A percentile compares a stretch with the other conserved stretches of the same genome.
These are phyloP conservation scores for Enteromius thamalakanensis DNA, from an alignment of 2,797 vertebrate species.

Conservation along the genomic window DNA sequence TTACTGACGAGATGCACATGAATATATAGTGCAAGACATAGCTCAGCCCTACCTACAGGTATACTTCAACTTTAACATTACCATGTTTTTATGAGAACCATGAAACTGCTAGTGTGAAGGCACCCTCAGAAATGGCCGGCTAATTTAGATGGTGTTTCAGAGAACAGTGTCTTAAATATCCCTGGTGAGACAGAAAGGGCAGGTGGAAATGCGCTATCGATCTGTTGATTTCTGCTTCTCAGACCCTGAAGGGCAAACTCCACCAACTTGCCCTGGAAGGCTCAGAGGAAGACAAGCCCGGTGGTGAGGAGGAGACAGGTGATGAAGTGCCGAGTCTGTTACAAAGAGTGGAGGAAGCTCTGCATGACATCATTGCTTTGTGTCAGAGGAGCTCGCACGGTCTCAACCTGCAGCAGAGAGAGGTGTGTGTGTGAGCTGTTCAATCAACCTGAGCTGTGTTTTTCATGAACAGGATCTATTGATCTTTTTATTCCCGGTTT, in stretches of 20 bases:
- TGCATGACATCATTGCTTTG: constrained; percentile 84
- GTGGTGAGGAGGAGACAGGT: constrained; percentile 4
- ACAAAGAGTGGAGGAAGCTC: constrained; percentile 77
- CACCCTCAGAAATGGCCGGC: background rate
- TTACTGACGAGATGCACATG: no score
- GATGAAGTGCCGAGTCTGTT: constrained; percentile 58
- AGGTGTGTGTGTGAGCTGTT: constrained; percentile 69
- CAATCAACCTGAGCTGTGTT: constrained; percentile 9
- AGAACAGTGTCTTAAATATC: constrained; percentile 29
- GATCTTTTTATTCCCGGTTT: constrained; percentile 40
- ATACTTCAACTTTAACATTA: background rate
- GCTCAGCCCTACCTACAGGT: background rate
- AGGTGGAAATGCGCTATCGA: background rate
- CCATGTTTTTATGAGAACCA: background rate
- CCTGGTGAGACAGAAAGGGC: constrained; percentile 18
- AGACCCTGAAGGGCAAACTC: constrained; percentile 85
- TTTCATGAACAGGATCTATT: constrained; percentile 44
- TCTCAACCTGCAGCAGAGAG: constrained; percentile 88
- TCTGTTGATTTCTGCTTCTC: constrained; percentile 50
- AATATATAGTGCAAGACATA: no score
- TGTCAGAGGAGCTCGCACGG: constrained; percentile 89
- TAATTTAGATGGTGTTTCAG: constrained; percentile 17
- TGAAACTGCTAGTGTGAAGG: background rate
- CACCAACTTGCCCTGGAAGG: constrained; percentile 70
- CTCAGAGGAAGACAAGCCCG: constrained; percentile 9